Evolutionary conservation across 2,888 invertebrate genomes (phyloP), one percentile per base, ranked within the genome.

Genomic region (Drosophila affinis): DNA sequence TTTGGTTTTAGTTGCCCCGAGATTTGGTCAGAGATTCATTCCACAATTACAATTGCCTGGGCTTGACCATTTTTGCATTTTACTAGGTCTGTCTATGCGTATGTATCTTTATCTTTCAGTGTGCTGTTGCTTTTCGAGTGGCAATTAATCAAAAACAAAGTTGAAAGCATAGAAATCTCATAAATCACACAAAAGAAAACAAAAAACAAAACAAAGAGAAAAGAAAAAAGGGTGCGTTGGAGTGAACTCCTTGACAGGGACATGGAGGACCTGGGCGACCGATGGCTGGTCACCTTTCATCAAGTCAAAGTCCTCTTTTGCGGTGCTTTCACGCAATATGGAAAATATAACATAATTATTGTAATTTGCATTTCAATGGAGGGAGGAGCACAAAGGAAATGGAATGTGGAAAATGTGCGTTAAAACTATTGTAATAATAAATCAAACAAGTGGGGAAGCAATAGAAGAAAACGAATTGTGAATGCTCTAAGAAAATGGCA

Each of bases 131-230:
- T 32, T 44, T 76, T 58, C 55, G 51, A 57, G 39, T 27, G 18
- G 75, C 73, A 76, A 83, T 83, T 83, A 83, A 83, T 83, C 83
- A 83, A 79, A 83, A 79, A 83, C 3, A 69, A 24, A 46, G 18
- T n/a, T 17, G 12, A 29, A 29, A 54, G 59, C 55, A 68, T 53
- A 59, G 57, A 61, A 58, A 62, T 55, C 47, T 48, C 59, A 51
- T 62, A 72, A 69, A 77, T 72, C 77, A 78, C 61, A 61, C 45
- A 56, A 46, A 14, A n/a, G n/a, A 39, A 39, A n/a, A 6, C 12
- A 29, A 39, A 14, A 14, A 2, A 39, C 6, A 14, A 2, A 32
- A 29, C 21, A 45, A 12, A 1, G 0, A 14, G n/a, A n/a, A n/a
- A n/a, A n/a, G 24, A 29, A 44, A 45, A 62, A 39, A 49, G 77